Conservation (phyloP, 2,888 invertebrate genomes). For the Selenia dentaria region DNA sequence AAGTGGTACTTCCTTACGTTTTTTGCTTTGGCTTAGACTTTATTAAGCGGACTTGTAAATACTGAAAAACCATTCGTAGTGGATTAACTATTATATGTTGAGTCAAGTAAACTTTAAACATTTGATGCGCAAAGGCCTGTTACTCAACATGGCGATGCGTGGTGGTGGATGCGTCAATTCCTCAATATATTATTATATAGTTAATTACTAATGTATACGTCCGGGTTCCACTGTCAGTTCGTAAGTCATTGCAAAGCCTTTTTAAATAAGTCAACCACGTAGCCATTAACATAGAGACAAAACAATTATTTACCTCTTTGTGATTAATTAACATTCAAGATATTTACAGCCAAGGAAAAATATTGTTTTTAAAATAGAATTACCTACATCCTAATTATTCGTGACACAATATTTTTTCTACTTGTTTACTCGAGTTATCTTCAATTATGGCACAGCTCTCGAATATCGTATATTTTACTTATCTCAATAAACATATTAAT, state of each 20-base stretch:
- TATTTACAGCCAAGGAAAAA: too few relatives aligned
- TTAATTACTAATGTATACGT: slow-evolving; percentile 48
- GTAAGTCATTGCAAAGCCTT: slow-evolving; percentile 51
- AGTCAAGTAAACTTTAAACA: slow-evolving; percentile 41
- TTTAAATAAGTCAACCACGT: slow-evolving; percentile 38
- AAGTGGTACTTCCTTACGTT: too few relatives aligned
- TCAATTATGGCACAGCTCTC: too few relatives aligned
- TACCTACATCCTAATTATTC: neutral
- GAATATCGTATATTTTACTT: too few relatives aligned
- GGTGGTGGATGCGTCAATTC: slow-evolving; percentile 52
- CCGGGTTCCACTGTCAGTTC: slow-evolving; percentile 57
- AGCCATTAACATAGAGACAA: slow-evolving; percentile 14
- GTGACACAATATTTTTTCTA: neutral
- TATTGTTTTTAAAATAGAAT: too few relatives aligned
- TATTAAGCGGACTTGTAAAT: too few relatives aligned
- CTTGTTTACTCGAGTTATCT: slow-evolving; percentile 10
- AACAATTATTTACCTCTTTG: slow-evolving; percentile 5
- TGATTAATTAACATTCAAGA: too few relatives aligned
- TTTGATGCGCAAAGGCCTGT: slow-evolving; percentile 61
- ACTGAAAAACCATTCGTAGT: too few relatives aligned
- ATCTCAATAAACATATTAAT: too few relatives aligned
- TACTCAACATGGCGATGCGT: slow-evolving; percentile 47
- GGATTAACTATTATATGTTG: too few relatives aligned
- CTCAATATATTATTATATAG: slow-evolving; percentile 50
- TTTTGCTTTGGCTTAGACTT: too few relatives aligned